Conservation (phyloP, 2,888 invertebrate genomes). For the Cantharis rustica region DNA sequence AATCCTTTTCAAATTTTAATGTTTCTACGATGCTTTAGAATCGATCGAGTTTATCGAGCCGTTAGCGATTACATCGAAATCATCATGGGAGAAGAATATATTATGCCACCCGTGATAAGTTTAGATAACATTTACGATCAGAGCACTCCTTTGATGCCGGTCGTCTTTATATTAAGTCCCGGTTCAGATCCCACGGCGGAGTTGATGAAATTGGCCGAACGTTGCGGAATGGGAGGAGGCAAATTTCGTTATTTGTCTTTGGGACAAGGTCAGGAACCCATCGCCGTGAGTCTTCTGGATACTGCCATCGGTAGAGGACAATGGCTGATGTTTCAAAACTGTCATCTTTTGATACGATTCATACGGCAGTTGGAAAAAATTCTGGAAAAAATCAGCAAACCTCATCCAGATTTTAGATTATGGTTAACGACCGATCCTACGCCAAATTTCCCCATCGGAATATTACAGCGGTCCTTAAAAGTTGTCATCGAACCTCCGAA, state of each 20-base stretch:
- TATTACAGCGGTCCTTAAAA: slow-evolving; percentile 72
- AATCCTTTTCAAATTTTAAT: slow-evolving; percentile 74
- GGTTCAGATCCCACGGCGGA: slow-evolving; percentile 93
- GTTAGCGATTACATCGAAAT: slow-evolving; percentile 80
- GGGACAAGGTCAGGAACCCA: slow-evolving; percentile 92
- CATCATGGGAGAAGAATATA: slow-evolving; percentile 85
- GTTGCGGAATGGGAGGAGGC: slow-evolving; percentile 70
- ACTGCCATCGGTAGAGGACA: slow-evolving; percentile 76
- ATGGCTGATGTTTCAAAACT: slow-evolving; percentile 94
- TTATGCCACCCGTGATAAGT: slow-evolving; percentile 86
- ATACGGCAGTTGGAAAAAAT: slow-evolving; percentile 81
- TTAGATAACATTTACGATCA: slow-evolving; percentile 85
- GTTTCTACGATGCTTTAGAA: slow-evolving; percentile 86
- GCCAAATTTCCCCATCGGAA: slow-evolving; percentile 85
- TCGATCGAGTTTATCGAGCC: slow-evolving; percentile 87
- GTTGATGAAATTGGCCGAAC: slow-evolving; percentile 77
- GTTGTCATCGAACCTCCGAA: slow-evolving; percentile 94
- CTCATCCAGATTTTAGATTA: slow-evolving; percentile 88
- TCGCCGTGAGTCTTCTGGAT: slow-evolving; percentile 73
- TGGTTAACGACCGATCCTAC: slow-evolving; percentile 94
- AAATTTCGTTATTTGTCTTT: slow-evolving; percentile 88
- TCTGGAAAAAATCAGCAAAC: slow-evolving; percentile 76
- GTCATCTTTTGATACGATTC: slow-evolving; percentile 82
- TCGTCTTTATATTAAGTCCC: slow-evolving; percentile 91
- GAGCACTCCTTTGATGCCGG: slow-evolving; percentile 80